These are phyloP conservation scores for Octodonta nipae DNA, from an alignment of 2,888 invertebrate species.

Conservation along the genomic window DNA sequence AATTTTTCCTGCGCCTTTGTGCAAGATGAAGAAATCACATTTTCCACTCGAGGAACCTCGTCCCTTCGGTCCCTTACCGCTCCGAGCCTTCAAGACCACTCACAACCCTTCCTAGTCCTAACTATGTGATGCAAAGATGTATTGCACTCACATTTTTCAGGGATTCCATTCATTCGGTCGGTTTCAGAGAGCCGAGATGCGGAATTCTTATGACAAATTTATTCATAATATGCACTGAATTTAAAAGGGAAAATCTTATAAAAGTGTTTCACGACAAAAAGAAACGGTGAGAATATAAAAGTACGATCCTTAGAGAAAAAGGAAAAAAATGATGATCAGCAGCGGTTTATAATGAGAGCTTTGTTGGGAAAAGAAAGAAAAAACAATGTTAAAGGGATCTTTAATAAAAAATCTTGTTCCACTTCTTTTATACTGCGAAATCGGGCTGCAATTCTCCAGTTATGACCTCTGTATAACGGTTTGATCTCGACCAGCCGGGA, in stretches of 20 bases:
- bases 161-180: conserved; percentile 14
- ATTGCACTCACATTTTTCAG: conserved; percentile 18
- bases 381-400: no score
- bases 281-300: no score
- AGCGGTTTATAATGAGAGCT: no score
- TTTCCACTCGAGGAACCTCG: conserved; percentile 32
- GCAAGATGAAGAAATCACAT: conserved; percentile 38
- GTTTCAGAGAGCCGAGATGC: conserved; percentile 13
- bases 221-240: conserved; percentile 18
- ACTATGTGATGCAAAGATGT: conserved; percentile 30
- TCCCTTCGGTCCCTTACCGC: conserved; percentile 14
- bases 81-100: conserved; percentile 32
- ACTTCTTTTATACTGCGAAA: no score
- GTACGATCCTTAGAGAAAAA: no score
- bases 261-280: conserved; percentile 6
- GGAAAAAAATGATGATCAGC: no score
- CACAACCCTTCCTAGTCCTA: conserved; percentile 36
- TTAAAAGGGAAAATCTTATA: conserved; percentile 16
- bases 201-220: conserved; percentile 17
- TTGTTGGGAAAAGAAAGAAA: no score
- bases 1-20: no score
- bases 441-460: no score
- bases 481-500: no score
- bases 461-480: no score
- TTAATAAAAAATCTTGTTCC: no score